phyloP scores from a whole-genome alignment of 2,888 invertebrate genomes.

The Ditula angustiorana region DNA sequence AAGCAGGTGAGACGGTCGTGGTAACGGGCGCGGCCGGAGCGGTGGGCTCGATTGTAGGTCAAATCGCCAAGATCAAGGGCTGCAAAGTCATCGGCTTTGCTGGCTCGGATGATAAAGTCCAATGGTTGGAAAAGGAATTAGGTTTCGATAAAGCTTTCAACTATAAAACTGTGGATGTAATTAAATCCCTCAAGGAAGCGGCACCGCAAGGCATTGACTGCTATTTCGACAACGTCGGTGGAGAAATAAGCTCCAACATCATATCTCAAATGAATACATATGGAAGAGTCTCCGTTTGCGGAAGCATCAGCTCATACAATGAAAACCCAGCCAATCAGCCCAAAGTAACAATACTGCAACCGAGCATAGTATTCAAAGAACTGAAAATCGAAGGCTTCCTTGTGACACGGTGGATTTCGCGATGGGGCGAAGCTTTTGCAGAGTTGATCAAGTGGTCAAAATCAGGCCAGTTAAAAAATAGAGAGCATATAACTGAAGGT shows the following conservation, averaged over 20 bases:
- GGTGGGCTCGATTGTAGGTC: constrained; percentile 90
- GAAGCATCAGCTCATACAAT: constrained; percentile 86
- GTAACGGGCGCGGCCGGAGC: constrained; percentile 91
- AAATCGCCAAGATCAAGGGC: constrained; percentile 90
- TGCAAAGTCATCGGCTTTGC: constrained; percentile 88
- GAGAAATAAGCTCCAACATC: constrained; percentile 85
- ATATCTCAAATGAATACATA: constrained; percentile 85
- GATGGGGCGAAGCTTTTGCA: constrained; percentile 81
- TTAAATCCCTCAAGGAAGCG: constrained; percentile 83
- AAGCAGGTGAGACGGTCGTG: constrained; percentile 88
- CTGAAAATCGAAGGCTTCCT: constrained; percentile 85
- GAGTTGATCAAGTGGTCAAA: constrained; percentile 83
- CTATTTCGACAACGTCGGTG: constrained; percentile 92
- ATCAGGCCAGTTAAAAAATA: constrained; percentile 86
- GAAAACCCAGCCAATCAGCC: constrained; percentile 55
- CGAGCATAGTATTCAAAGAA: constrained; percentile 76
- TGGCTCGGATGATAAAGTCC: constrained; percentile 89
- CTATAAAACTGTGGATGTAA: constrained; percentile 88
- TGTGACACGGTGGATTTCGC: constrained; percentile 70
- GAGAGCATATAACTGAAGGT: constrained; percentile 87
- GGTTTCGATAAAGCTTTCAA: constrained; percentile 90
- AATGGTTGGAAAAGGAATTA: constrained; percentile 87
- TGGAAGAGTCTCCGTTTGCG: constrained; percentile 87
- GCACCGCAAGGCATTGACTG: constrained; percentile 90
- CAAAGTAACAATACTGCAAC: constrained; percentile 76